Conservation (phyloP, 1,140 invertebrate species). For the Lucilia cuprina region DNA sequence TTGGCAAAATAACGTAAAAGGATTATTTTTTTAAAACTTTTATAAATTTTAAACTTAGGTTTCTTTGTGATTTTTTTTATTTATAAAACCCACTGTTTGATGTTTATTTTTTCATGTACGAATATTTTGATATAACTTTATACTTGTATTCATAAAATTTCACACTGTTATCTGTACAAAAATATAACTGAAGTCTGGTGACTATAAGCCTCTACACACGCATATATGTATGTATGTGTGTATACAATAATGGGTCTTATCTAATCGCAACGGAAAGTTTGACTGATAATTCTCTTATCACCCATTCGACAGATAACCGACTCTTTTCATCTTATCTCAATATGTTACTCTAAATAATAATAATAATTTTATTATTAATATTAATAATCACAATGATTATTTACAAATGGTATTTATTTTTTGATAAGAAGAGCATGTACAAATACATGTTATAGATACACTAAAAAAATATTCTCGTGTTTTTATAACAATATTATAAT, state of each 20-base stretch:
- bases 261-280: constrained; percentile 35
- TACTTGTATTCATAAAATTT: not conserved
- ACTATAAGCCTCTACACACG: not conserved
- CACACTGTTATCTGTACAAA: not conserved
- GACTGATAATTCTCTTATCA: constrained; percentile 18
- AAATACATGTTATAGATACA: no score
- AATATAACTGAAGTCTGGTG: not conserved
- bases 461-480: no score
- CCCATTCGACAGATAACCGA: not conserved
- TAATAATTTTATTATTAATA: no score
- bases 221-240: no score
- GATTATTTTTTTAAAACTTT: no score
- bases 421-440: not conserved
- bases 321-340: not conserved
- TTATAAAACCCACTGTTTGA: not conserved
- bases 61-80: no score
- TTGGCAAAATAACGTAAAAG: no score
- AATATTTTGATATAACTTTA: no score
- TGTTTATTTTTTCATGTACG: not conserved
- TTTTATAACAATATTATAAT: no score
- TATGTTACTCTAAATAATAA: not conserved
- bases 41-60: no score
- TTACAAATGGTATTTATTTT: constrained; percentile 25
- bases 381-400: not conserved
- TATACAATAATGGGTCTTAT: not conserved